These are phyloP conservation scores for Oryzias woworae DNA, from an alignment of 2,113 vertebrate species.

Conservation along the genomic window DNA sequence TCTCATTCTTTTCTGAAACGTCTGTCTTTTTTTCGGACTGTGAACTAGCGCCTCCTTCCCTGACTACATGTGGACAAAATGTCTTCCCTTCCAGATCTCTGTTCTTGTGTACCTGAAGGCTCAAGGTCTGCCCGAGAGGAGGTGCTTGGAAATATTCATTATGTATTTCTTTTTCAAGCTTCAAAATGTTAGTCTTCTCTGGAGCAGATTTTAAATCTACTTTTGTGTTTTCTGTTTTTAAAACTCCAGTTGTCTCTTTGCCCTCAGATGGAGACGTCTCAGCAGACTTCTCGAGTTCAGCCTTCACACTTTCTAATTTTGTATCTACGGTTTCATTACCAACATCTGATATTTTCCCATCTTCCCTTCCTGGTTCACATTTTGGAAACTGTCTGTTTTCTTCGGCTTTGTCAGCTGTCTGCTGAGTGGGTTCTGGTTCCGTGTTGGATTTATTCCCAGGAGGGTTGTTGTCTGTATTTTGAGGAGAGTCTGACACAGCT, in stretches of 20 bases:
- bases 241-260: conserved; percentile 9
- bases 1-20: conserved; percentile 21
- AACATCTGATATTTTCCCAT: neutral
- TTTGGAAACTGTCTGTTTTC: neutral
- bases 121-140: conserved; percentile 63
- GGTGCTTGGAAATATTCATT: conserved; percentile 74
- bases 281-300: conserved; percentile 12
- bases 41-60: conserved; percentile 15
- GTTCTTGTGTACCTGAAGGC: conserved; percentile 40
- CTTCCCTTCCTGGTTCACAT: conserved; percentile 3
- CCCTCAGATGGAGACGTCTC: conserved; percentile 22
- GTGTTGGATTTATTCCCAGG: conserved; percentile 60
- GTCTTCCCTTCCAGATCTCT: conserved; percentile 26
- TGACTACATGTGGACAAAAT: conserved; percentile 1
- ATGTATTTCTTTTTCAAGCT: conserved; percentile 67
- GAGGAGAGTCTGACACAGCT: conserved; percentile 78
- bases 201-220: conserved; percentile 44
- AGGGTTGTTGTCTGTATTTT: conserved; percentile 78
- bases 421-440: conserved; percentile 38
- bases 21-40: conserved; percentile 15
- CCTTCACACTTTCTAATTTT: conserved; percentile 15
- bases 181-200: conserved; percentile 66
- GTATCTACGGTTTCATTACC: conserved; percentile 29
- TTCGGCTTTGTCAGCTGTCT: conserved; percentile 17
- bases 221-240: conserved; percentile 42